Base-by-base conservation (phyloP, 2,888 invertebrate genomes). In the Acrocyrtus sp. region DNA sequence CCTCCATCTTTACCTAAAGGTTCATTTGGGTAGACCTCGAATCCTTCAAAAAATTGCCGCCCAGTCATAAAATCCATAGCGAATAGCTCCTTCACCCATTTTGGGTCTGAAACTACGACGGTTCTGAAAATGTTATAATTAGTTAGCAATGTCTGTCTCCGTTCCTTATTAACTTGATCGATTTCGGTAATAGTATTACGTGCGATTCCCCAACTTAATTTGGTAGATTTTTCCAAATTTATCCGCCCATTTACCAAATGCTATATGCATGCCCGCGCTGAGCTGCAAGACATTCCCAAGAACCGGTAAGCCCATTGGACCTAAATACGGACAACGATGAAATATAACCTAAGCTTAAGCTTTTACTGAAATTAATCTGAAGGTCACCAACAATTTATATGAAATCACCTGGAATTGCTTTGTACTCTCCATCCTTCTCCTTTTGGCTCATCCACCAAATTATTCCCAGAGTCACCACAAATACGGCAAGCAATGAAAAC, bases 181-280 rank as follows among this genome's bases (percentile, higher is more conserved):
- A n/a, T n/a, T n/a, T n/a, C n/a, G n/a, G n/a, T n/a, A n/a, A n/a
- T n/a, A n/a, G n/a, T n/a, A 17, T 51, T 63, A 74, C 74, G 8
- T 65, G 50, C 61, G 24, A 15, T n/a, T 39, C 15, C 69, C 74
- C 2, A 74, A 39, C 12, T 34, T 21, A 15, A 74, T 48, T 22
- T 53, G 65, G 21, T 56, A 74, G 6, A 74, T 65, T n/a, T 63
- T 47, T 17, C 74, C 74, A 47, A 65, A 74, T 24, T 63, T 22
- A 21, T 65, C 39, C 12, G 74, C 74, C 74, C 74, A 74, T 48
- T 70, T 39, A 4, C 19, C 58, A 47, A 70, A 63, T 17, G 58
- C 58, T 19, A 65, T 1, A 22, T 74, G 60, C 51, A 54, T 48
- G 17, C 22, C n/a, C 6, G 17, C 48, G 45, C 65, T 69, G 12